Evolutionary conservation across 35 echinoderm and acorn worm species (phyloP).

Genomic region (Ophiothrix spiculata): DNA sequence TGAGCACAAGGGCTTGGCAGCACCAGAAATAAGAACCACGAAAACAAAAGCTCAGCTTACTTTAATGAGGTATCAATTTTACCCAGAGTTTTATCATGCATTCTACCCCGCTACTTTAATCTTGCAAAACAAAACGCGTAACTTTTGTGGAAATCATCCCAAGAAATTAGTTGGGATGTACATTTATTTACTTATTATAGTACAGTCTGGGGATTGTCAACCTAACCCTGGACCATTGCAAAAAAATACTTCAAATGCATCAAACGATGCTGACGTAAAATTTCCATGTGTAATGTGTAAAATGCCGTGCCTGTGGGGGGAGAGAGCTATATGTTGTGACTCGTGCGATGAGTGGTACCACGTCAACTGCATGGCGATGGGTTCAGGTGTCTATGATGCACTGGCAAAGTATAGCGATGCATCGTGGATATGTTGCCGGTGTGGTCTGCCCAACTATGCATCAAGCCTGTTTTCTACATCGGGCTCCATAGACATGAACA

Average conservation of each 20-base stretch:
- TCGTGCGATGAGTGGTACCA: slow-evolving; percentile 32
- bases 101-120: not conserved
- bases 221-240: not conserved
- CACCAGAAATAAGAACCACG: not conserved
- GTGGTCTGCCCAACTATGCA: not conserved
- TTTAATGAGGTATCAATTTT: not conserved
- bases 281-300: not conserved
- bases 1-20: not conserved
- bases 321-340: slow-evolving; percentile 31
- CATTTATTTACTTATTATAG: not conserved
- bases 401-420: not conserved
- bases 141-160: not conserved
- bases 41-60: not conserved
- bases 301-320: slow-evolving; percentile 23
- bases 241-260: not conserved
- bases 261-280: not conserved
- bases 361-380: slow-evolving; percentile 33
- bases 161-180: not conserved
- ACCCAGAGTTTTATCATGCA: not conserved
- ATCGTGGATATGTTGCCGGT: slow-evolving; percentile 5
- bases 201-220: not conserved
- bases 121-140: not conserved
- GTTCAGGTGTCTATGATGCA: slow-evolving; percentile 1
- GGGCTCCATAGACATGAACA: not conserved
- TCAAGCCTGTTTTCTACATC: not conserved